Percentiles rank a stretch among this genome's conserved stretches.
Conservation (phyloP, 2,113 vertebrate species). For the Burhinus bistriatus region DNA sequence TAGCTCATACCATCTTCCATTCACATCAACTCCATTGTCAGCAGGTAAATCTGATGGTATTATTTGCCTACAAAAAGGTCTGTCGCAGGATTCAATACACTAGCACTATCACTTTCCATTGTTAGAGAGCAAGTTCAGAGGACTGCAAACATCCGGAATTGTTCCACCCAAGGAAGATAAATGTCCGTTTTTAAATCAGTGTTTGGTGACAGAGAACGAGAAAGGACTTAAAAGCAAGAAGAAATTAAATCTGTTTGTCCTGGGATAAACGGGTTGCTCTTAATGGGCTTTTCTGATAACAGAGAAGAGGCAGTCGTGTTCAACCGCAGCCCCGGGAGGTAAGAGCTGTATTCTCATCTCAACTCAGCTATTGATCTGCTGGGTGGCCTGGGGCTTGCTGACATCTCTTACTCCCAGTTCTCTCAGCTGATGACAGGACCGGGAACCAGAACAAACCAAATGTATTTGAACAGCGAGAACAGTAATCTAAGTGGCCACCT, state of each 20-base stretch:
- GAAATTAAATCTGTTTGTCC: neutral
- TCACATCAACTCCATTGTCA: neutral
- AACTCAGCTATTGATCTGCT: neutral
- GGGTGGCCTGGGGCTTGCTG: neutral
- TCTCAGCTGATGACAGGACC: neutral
- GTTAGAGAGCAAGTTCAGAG: neutral
- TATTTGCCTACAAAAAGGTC: slow-evolving; percentile 16
- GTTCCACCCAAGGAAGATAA: neutral
- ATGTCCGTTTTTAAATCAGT: neutral
- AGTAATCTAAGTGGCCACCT: neutral
- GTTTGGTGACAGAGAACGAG: neutral
- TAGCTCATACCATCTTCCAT: neutral
- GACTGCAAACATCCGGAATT: neutral
- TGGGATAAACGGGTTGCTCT: neutral
- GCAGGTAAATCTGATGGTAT: slow-evolving; percentile 11
- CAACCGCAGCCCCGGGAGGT: neutral
- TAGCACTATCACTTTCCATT: neutral
- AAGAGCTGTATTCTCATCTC: neutral
- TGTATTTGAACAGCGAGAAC: neutral
- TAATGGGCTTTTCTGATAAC: slow-evolving; percentile 21
- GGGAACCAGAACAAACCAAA: neutral
- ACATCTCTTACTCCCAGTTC: neutral
- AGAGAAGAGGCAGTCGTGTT: neutral
- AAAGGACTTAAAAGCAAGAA: slow-evolving; percentile 18
- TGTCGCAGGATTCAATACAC: neutral